Evolutionary conservation across 2,113 vertebrate genomes (phyloP), one percentile per base, ranked within the genome.

Genomic region (Scomber colias): DNA sequence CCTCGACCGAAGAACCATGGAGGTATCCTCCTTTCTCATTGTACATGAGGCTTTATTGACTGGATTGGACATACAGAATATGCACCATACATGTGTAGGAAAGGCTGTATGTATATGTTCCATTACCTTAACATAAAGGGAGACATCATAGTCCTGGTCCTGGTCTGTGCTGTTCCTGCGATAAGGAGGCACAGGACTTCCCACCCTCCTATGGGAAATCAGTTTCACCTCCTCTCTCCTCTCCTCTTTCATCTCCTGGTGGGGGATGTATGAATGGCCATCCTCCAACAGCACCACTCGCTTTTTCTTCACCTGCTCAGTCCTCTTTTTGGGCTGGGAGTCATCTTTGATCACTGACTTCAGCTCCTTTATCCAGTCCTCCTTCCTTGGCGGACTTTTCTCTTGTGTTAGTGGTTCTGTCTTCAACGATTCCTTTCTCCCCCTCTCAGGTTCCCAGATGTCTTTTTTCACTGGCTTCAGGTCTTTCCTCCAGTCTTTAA

Each of bases 81-180:
- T 59, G 35, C 17, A 24, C 3, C 27, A 16, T 40, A 7, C 17
- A 14, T 60, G 35, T 68, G 46, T 15, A 3, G 5, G 7, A 48
- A 0, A 27, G 44, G 0, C 15, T 63, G 55, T 66, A 24, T 64
- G 50, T 15, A 44, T 11, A 8, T 16, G 40, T 6, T 21, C 72
- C 2, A 14, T 80, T 92, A 95, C 94, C 94, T 95, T 98, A 62
- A 98, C 96, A n/a, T 96, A 98, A 53, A 98, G 96, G 1, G 96
- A 95, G 78, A 98, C 96, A 83, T 96, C 91, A 8, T 96, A 92
- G 30, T 96, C 95, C 60, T 93, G 82, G 19, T 86, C 79, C n/a
- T 82, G 71, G 3, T 73, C 4, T 9, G 0, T 14, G 6, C 27
- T 75, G 68, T 74, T 70, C 53, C 78, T 60, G 68, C 12, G 19